phyloP scores from a whole-genome alignment of 2,797 vertebrate genomes.

The Clamator glandarius region DNA sequence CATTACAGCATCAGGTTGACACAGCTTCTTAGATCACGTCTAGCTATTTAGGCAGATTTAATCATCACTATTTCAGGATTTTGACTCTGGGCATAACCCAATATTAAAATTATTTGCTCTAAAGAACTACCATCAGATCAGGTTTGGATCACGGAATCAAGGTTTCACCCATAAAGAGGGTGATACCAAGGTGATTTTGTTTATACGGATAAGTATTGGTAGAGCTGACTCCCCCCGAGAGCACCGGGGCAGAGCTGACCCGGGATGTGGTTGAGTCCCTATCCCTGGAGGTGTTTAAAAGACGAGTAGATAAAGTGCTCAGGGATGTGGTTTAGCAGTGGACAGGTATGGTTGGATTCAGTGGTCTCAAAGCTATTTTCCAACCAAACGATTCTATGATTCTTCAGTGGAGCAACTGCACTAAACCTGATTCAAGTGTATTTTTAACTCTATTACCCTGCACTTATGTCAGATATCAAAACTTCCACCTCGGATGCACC shows the following conservation, averaged over 20 bases:
- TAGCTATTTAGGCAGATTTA: slow-evolving; percentile 1
- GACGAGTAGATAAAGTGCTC: no score
- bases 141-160: no score
- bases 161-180: background rate
- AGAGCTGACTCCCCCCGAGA: background rate
- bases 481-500: background rate
- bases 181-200: background rate
- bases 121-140: background rate
- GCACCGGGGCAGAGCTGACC: background rate
- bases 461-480: background rate
- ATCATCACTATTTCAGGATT: slow-evolving; percentile 44
- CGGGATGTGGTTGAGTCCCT: no score
- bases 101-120: background rate
- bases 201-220: background rate
- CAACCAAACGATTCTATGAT: no score
- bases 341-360: no score
- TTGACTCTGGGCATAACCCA: background rate
- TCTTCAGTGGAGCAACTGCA: background rate
- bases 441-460: background rate
- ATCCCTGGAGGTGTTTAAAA: no score
- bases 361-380: no score
- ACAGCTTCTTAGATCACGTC: background rate
- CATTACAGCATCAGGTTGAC: slow-evolving; percentile 4
- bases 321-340: no score
- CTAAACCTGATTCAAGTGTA: background rate